These are phyloP conservation scores for Trisateles emortualis DNA, from an alignment of 2,888 invertebrate genomes.

Conservation along the genomic window DNA sequence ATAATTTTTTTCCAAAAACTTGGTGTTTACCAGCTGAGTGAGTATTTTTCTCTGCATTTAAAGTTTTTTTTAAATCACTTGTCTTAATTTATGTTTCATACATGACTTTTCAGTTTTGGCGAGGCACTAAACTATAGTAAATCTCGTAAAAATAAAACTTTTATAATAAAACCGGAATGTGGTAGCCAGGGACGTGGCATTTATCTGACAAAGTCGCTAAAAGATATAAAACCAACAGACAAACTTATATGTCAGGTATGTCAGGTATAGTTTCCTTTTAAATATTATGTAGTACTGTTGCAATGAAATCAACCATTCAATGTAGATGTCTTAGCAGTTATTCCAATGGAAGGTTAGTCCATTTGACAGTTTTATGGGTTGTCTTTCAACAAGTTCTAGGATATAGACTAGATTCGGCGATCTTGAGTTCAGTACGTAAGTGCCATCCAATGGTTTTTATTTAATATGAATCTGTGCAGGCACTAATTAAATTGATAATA, in stretches of 20 bases:
- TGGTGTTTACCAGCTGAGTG: constrained; percentile 98
- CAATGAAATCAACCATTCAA: too few relatives aligned
- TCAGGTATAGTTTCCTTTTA: constrained; percentile 3
- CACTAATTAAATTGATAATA: too few relatives aligned
- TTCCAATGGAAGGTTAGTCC: too few relatives aligned
- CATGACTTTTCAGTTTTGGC: constrained; percentile 85
- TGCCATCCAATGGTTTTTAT: too few relatives aligned
- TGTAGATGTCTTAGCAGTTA: too few relatives aligned
- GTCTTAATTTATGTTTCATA: too few relatives aligned
- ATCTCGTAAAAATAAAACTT: constrained; percentile 91
- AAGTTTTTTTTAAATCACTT: too few relatives aligned
- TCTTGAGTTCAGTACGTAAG: too few relatives aligned
- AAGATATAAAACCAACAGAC: constrained; percentile 92
- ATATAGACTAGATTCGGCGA: too few relatives aligned
- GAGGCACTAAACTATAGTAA: constrained; percentile 91
- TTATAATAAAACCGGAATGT: constrained; percentile 96
- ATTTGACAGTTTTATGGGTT: too few relatives aligned
- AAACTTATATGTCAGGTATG: constrained; percentile 95
- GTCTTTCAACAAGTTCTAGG: too few relatives aligned
- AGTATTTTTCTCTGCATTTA: constrained; percentile 59
- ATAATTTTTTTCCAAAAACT: constrained; percentile 96
- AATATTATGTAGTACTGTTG: background rate
- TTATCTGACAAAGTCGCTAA: constrained; percentile 93
- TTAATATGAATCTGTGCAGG: too few relatives aligned
- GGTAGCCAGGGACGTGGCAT: constrained; percentile 97